Evolutionary conservation across 2,888 invertebrate species (phyloP).

Genomic region (Zaprionus obscuricornis): DNA sequence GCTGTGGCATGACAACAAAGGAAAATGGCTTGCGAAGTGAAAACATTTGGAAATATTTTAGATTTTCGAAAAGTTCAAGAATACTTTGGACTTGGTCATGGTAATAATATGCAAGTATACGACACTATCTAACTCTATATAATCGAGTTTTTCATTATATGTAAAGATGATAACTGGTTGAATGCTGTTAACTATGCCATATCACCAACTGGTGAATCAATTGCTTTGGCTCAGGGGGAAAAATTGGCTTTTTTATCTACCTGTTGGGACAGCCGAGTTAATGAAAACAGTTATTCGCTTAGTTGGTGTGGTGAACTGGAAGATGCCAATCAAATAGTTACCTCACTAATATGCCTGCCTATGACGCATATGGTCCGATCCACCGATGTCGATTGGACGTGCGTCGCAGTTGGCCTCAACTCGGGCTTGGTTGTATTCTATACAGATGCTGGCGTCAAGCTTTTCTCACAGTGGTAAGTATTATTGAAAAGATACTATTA

Average conservation of each 20-base stretch:
- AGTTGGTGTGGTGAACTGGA: constrained; percentile 86
- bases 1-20: constrained; percentile 61
- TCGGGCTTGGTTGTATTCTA: constrained; percentile 94
- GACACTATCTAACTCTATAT: neutral
- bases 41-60: constrained; percentile 86
- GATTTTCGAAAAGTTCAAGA: constrained; percentile 86
- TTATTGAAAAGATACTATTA: neutral
- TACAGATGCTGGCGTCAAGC: constrained; percentile 92
- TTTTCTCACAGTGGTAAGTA: constrained; percentile 89
- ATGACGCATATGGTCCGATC: constrained; percentile 82
- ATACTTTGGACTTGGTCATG: constrained; percentile 85
- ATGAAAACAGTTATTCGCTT: constrained; percentile 84
- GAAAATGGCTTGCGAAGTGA: constrained; percentile 86
- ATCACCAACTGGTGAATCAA: constrained; percentile 89
- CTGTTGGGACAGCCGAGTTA: constrained; percentile 85
- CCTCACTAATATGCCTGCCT: constrained; percentile 84
- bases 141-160: neutral
- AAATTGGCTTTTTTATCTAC: constrained; percentile 88
- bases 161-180: constrained; percentile 86
- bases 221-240: constrained; percentile 87
- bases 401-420: constrained; percentile 92
- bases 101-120: constrained; percentile 52
- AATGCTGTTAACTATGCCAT: constrained; percentile 87
- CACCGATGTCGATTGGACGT: constrained; percentile 94
- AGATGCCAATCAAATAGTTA: constrained; percentile 84